A percentile compares a stretch with the other conserved stretches of the same genome.
Evolutionary conservation across 1,140 invertebrate species (phyloP).

Genomic region (Yoshiicerus persimilis): DNA sequence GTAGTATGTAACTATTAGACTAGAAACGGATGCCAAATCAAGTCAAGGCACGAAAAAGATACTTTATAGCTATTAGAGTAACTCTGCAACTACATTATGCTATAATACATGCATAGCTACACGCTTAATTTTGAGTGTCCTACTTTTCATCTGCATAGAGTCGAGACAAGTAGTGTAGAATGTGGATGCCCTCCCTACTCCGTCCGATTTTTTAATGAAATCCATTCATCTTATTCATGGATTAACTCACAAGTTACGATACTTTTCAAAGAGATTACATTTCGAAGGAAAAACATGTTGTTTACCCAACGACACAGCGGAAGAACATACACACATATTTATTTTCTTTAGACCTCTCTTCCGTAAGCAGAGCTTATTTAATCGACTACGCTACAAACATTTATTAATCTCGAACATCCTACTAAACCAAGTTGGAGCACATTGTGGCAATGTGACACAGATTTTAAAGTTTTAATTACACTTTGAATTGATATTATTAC

Average conservation of each 20-base stretch:
- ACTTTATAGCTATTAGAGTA: background rate
- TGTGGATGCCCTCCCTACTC: background rate
- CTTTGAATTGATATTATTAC: too few relatives aligned
- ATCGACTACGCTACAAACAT: background rate
- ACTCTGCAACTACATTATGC: background rate
- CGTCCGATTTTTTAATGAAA: background rate
- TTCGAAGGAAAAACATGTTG: background rate
- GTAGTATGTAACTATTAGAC: background rate
- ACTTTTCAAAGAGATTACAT: background rate
- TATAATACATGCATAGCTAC: background rate
- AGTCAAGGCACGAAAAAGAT: background rate
- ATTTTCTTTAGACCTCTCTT: background rate
- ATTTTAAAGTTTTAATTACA: too few relatives aligned
- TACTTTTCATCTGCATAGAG: background rate
- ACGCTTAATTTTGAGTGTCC: background rate
- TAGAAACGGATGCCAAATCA: constrained; percentile 8
- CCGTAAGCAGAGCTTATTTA: background rate
- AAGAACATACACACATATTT: background rate
- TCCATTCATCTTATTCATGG: background rate
- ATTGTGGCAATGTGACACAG: too few relatives aligned
- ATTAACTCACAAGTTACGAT: background rate
- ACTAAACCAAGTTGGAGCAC: too few relatives aligned
- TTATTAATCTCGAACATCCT: too few relatives aligned
- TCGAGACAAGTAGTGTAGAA: background rate
- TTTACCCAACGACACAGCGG: background rate